Percentiles rank a stretch among this genome's conserved stretches.
These are phyloP conservation scores for Epizoanthus fatuus DNA, from an alignment of 92 coral and sea anemone species.

Conservation along the genomic window DNA sequence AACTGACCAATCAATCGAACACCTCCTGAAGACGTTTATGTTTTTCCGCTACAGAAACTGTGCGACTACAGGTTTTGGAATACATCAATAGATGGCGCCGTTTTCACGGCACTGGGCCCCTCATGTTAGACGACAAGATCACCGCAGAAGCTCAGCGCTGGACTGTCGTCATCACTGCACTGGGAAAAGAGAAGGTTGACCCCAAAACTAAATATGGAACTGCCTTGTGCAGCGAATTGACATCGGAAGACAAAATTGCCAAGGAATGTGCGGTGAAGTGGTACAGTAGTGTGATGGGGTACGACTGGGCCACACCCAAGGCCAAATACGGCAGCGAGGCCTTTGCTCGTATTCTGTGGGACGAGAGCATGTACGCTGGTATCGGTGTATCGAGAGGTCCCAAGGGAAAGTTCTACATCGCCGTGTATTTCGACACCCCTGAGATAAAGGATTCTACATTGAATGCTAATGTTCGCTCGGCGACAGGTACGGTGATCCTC, in stretches of 20 bases:
- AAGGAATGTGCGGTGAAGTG: conserved; percentile 65
- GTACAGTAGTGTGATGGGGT: conserved; percentile 76
- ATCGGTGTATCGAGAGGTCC: conserved; percentile 78
- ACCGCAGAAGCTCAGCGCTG: conserved; percentile 75
- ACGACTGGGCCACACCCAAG: conserved; percentile 82
- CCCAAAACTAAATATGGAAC: conserved; percentile 79
- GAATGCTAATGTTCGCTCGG: conserved; percentile 76
- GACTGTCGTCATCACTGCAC: conserved; percentile 60
- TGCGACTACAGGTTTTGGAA: conserved; percentile 65
- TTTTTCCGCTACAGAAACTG: conserved; percentile 49
- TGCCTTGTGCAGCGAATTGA: conserved; percentile 52
- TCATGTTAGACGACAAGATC: conserved; percentile 55
- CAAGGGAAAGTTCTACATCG: conserved; percentile 70
- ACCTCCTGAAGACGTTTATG: neutral
- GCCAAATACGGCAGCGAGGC: conserved; percentile 60
- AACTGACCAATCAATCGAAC: too few species aligned
- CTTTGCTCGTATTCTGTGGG: conserved; percentile 75
- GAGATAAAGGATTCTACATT: conserved; percentile 54
- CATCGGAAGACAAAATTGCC: conserved; percentile 68
- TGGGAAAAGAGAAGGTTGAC: conserved; percentile 67
- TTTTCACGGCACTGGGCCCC: conserved; percentile 83
- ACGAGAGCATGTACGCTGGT: conserved; percentile 72
- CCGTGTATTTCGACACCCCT: conserved; percentile 73
- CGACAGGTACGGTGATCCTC: conserved; percentile 60
- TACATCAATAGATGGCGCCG: conserved; percentile 79